A percentile compares a stretch with the other conserved stretches of the same genome.
Evolutionary conservation across 2,797 vertebrate species (phyloP).

Genomic region (Bryconaethiops microstoma): DNA sequence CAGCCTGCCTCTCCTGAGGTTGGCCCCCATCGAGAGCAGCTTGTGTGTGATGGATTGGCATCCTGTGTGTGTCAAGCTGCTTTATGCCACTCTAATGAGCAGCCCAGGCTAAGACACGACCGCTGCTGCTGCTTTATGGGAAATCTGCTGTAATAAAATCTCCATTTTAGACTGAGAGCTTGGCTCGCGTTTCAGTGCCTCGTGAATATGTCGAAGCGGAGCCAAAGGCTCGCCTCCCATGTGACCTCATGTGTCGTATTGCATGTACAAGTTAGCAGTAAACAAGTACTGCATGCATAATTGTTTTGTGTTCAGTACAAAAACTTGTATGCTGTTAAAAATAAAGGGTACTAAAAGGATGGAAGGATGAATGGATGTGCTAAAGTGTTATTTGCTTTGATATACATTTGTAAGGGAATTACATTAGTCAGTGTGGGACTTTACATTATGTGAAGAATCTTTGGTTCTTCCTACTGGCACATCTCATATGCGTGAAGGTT

Average conservation of each 20-base stretch:
- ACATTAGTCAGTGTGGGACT: too few relatives aligned
- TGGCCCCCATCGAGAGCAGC: conserved; percentile 55
- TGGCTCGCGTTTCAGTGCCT: conserved; percentile 16
- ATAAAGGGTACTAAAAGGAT: not conserved
- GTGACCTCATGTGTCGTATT: conserved; percentile 5
- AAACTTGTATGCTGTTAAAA: not conserved
- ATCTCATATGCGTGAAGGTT: too few relatives aligned
- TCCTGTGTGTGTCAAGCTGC: conserved; percentile 77
- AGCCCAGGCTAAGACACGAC: conserved; percentile 61
- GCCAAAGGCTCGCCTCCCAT: not conserved
- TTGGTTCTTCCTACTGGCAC: too few relatives aligned
- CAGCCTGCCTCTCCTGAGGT: conserved; percentile 65
- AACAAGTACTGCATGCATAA: conserved; percentile 1
- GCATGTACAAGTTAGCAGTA: not conserved
- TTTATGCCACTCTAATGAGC: conserved; percentile 80
- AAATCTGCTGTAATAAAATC: conserved; percentile 30
- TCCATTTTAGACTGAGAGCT: conserved; percentile 32
- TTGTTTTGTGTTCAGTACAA: not conserved
- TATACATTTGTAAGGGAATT: not conserved
- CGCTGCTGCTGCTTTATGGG: conserved; percentile 18
- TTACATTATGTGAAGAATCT: too few relatives aligned
- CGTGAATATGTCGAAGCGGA: conserved; percentile 13
- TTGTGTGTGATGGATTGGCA: conserved; percentile 79
- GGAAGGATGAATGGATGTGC: not conserved
- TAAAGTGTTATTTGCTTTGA: not conserved